phyloP scores from a whole-genome alignment of 2,888 invertebrate genomes.

The Agrochola macilenta region DNA sequence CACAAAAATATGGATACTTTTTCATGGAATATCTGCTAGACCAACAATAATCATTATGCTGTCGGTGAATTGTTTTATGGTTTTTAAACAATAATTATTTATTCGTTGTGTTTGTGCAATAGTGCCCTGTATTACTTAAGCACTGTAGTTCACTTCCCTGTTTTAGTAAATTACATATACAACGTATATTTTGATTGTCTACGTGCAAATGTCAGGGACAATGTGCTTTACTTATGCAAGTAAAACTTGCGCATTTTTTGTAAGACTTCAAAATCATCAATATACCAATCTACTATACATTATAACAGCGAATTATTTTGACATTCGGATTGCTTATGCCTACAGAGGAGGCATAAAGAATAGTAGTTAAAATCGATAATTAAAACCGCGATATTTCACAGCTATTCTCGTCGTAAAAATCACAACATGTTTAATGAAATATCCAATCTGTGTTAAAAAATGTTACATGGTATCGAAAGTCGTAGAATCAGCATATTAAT shows the following conservation, averaged over 20 bases:
- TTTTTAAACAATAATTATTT: conserved; percentile 20
- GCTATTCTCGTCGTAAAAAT: too few relatives aligned
- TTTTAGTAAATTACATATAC: conserved; percentile 6
- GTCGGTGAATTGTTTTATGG: conserved; percentile 16
- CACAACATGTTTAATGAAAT: not conserved
- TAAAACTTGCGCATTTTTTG: not conserved
- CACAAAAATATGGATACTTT: conserved; percentile 1
- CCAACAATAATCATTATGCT: not conserved
- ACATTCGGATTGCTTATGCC: too few relatives aligned
- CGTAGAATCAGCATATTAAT: not conserved
- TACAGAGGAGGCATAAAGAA: too few relatives aligned
- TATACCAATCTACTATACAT: not conserved
- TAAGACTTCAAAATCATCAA: not conserved
- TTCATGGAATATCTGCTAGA: not conserved
- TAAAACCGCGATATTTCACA: too few relatives aligned
- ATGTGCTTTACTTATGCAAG: not conserved
- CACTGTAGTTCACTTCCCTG: not conserved
- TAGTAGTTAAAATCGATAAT: too few relatives aligned
- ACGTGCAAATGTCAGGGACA: not conserved
- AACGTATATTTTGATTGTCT: conserved; percentile 8
- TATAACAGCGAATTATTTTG: too few relatives aligned
- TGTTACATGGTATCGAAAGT: not conserved
- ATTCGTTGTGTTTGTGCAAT: conserved; percentile 28
- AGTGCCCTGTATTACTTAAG: not conserved
- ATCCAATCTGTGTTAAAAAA: not conserved